These are phyloP conservation scores for Mayetiola destructor DNA, from an alignment of 2,888 invertebrate species.

Conservation along the genomic window DNA sequence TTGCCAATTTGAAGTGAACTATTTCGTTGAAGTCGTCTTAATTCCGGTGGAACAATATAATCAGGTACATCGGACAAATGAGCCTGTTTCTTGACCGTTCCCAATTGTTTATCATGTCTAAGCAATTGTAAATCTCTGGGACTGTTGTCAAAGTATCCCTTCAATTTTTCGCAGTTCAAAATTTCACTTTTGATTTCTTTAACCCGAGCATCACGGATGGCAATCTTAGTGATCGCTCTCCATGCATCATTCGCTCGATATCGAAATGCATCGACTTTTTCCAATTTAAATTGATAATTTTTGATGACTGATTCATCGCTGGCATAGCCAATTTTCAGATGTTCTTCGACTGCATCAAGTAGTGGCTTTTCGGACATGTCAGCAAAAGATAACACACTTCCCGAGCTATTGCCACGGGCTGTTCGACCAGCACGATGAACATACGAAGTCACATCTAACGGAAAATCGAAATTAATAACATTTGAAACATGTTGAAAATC, in stretches of 20 bases:
- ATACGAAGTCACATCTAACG: slow-evolving; percentile 74
- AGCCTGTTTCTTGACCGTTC: slow-evolving; percentile 66
- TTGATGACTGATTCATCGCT: slow-evolving; percentile 52
- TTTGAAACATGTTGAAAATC: slow-evolving; percentile 97
- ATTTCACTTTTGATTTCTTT: slow-evolving; percentile 93
- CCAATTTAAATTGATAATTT: slow-evolving; percentile 84
- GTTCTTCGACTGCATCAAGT: slow-evolving; percentile 60
- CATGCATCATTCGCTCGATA: slow-evolving; percentile 92
- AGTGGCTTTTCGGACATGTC: slow-evolving; percentile 60
- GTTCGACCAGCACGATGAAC: slow-evolving; percentile 92
- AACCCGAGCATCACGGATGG: slow-evolving; percentile 83
- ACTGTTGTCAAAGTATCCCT: slow-evolving; percentile 81
- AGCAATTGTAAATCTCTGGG: slow-evolving; percentile 73
- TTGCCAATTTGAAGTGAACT: slow-evolving; percentile 23
- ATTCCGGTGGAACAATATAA: slow-evolving; percentile 68
- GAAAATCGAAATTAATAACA: slow-evolving; percentile 98
- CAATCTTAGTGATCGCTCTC: slow-evolving; percentile 84
- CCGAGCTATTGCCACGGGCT: slow-evolving; percentile 71
- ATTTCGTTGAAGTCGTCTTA: slow-evolving; percentile 44
- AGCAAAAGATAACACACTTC: slow-evolving; percentile 78
- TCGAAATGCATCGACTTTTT: slow-evolving; percentile 90
- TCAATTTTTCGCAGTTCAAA: slow-evolving; percentile 78
- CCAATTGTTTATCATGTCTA: slow-evolving; percentile 71
- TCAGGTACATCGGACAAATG: slow-evolving; percentile 87
- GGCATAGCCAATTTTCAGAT: slow-evolving; percentile 50